Percentiles rank a stretch among this genome's conserved stretches.
Conservation (phyloP, 2,888 invertebrate genomes). For the Muscina levida region DNA sequence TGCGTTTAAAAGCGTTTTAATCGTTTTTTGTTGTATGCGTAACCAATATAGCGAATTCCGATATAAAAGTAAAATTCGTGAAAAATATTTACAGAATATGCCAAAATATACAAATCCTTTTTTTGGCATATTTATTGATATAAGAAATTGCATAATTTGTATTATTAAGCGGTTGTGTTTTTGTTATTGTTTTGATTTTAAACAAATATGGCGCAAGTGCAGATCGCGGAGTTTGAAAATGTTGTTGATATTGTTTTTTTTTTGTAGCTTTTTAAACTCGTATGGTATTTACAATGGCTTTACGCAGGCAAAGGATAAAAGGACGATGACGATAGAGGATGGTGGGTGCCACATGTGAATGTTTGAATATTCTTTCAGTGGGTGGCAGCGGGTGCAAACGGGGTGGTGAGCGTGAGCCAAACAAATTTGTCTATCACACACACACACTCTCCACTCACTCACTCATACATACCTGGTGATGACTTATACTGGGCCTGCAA, state of each 20-base stretch:
- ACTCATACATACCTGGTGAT: conserved; percentile 71
- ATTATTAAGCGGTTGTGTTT: conserved; percentile 9
- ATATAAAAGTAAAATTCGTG: too few relatives aligned
- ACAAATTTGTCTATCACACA: background rate
- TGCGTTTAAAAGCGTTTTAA: background rate
- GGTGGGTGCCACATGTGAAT: background rate
- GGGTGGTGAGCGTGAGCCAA: background rate
- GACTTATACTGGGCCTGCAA: conserved; percentile 78
- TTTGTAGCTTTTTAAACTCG: background rate
- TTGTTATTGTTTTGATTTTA: conserved; percentile 2
- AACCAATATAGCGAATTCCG: too few relatives aligned
- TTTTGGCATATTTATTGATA: too few relatives aligned
- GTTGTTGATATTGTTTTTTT: background rate
- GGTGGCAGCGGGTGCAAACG: background rate
- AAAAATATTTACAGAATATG: background rate
- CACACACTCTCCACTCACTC: conserved; percentile 13
- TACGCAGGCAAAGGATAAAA: conserved; percentile 29
- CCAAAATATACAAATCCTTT: too few relatives aligned
- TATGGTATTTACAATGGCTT: conserved; percentile 58
- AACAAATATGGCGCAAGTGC: conserved; percentile 62
- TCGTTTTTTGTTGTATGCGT: background rate
- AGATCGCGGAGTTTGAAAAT: background rate
- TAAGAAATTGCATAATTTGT: too few relatives aligned
- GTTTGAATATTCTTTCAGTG: conserved; percentile 1
- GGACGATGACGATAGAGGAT: background rate